These are phyloP conservation scores for Trematomus loennbergii DNA, from an alignment of 2,113 vertebrate species.

Conservation along the genomic window DNA sequence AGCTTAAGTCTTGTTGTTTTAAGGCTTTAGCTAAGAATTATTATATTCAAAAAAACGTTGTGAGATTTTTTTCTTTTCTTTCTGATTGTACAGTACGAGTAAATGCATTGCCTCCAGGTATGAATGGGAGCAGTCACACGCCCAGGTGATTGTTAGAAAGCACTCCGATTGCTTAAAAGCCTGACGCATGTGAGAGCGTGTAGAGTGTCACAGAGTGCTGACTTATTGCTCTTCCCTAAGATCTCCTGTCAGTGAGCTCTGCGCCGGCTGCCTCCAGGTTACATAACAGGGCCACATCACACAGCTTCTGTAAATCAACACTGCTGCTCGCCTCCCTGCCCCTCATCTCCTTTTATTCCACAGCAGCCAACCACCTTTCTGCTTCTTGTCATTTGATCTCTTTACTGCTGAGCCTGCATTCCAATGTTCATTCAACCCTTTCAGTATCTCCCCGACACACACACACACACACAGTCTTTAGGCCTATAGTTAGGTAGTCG, in stretches of 20 bases:
- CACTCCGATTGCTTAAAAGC: neutral
- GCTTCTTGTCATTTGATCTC: conserved; percentile 73
- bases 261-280: conserved; percentile 26
- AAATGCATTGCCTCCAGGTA: neutral
- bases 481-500: conserved; percentile 43
- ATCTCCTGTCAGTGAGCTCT: neutral
- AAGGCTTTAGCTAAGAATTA: neutral
- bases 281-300: conserved; percentile 66
- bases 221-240: neutral
- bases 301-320: conserved; percentile 71
- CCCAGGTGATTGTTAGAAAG: neutral
- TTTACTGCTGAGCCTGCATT: conserved; percentile 79
- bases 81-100: neutral
- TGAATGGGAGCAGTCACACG: neutral
- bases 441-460: too few species aligned
- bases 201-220: neutral
- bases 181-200: neutral
- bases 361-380: conserved; percentile 63
- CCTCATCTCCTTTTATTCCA: conserved; percentile 54
- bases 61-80: too few species aligned
- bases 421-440: conserved; percentile 78
- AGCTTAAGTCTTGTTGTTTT: neutral
- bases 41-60: neutral
- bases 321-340: conserved; percentile 32
- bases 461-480: too few species aligned